Conservation (phyloP, 2,888 invertebrate genomes). For the Diaprepes abbreviatus region DNA sequence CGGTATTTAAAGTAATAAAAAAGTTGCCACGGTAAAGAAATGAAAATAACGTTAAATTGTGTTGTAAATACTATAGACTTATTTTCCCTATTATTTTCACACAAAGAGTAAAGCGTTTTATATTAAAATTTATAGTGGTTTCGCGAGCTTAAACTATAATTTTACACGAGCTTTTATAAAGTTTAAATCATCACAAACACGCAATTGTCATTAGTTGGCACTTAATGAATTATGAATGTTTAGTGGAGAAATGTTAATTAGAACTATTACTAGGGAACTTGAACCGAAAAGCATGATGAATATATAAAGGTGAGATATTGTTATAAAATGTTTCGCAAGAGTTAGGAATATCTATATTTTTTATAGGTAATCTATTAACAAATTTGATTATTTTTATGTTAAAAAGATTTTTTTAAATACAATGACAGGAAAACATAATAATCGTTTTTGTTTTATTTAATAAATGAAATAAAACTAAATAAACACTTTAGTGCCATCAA, state of each 20-base stretch:
- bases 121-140: not conserved
- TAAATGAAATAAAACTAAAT: too few species aligned
- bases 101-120: not conserved
- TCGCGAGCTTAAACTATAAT: not conserved
- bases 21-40: too few species aligned
- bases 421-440: too few species aligned
- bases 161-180: not conserved
- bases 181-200: not conserved
- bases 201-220: not conserved
- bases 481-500: too few species aligned
- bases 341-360: too few species aligned
- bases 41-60: not conserved
- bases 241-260: not conserved
- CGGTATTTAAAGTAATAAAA: too few species aligned
- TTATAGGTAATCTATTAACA: too few species aligned
- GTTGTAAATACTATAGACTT: not conserved
- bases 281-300: not conserved
- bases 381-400: too few species aligned
- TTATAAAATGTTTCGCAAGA: too few species aligned
- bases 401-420: too few species aligned
- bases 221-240: not conserved
- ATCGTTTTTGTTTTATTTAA: too few species aligned
- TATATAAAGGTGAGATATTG: too few species aligned
- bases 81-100: not conserved
- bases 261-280: not conserved